Percentiles rank a stretch among this genome's conserved stretches.
phyloP scores from a whole-genome alignment of 2,797 vertebrate species.

The Hapalemur alaotrensis region DNA sequence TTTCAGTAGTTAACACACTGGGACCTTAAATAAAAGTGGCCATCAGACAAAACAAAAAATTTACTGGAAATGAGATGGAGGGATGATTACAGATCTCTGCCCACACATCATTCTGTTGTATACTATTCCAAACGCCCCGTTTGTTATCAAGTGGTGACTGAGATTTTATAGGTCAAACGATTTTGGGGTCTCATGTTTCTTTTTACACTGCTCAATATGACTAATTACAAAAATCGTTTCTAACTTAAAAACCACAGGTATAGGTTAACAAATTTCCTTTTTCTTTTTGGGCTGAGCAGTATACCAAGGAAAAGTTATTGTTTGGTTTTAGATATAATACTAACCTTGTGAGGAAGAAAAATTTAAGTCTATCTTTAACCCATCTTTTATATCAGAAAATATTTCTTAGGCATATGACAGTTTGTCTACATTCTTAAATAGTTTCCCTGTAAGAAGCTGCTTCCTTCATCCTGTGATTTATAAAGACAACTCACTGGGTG shows the following conservation, averaged over 20 bases:
- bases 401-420: not conserved
- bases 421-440: slow-evolving; percentile 37
- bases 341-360: not conserved
- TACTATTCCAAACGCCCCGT: not conserved
- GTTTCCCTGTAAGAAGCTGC: not conserved
- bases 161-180: slow-evolving; percentile 29
- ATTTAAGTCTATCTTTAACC: slow-evolving; percentile 29
- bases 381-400: slow-evolving; percentile 43
- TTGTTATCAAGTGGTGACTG: not conserved
- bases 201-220: not conserved
- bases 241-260: not conserved
- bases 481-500: slow-evolving; percentile 53
- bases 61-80: not conserved
- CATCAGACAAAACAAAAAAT: not conserved
- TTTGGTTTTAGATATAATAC: not conserved
- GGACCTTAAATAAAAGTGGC: not conserved
- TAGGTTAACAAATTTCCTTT: not conserved
- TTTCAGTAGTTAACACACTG: not conserved
- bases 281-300: not conserved
- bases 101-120: not conserved
- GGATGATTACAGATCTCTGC: not conserved
- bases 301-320: not conserved
- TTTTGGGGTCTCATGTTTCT: not conserved
- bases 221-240: slow-evolving; percentile 9
- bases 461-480: slow-evolving; percentile 32